Conservation (phyloP, 1,140 invertebrate genomes). For the Coboldia fuscipes region DNA sequence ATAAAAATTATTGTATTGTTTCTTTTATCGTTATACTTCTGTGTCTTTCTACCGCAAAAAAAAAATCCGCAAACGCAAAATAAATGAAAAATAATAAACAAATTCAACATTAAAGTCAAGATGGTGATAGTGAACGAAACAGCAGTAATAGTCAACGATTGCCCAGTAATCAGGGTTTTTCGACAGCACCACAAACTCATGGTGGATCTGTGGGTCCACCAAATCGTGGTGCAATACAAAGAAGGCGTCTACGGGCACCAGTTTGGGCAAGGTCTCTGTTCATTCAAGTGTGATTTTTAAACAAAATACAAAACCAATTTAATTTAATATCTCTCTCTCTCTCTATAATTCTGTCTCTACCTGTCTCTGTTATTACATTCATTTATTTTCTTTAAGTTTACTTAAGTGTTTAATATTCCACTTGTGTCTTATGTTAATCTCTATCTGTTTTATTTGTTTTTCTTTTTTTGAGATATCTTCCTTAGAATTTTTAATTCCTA, state of each 20-base stretch:
- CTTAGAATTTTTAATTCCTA: too few relatives aligned
- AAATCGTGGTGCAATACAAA: not conserved
- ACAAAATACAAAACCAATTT: constrained; percentile 4
- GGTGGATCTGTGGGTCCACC: constrained; percentile 17
- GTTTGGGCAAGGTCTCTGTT: constrained; percentile 42
- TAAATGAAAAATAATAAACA: constrained; percentile 3
- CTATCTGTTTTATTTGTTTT: not conserved
- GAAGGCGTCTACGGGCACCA: constrained; percentile 44
- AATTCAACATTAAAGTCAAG: constrained; percentile 10
- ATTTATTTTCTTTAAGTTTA: not conserved
- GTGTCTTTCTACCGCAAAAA: not conserved
- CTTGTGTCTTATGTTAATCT: not conserved
- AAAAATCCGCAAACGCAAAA: constrained; percentile 3
- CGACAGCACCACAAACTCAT: constrained; percentile 13
- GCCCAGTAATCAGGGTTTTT: constrained; percentile 13
- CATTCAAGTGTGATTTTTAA: constrained; percentile 11
- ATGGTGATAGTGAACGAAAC: not conserved
- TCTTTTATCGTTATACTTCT: not conserved
- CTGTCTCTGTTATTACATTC: not conserved
- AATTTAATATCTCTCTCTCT: not conserved
- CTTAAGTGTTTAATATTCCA: not conserved
- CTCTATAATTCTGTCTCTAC: not conserved
- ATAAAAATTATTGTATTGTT: not conserved
- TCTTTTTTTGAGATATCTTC: not conserved
- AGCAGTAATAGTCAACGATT: constrained; percentile 8